phyloP scores from a whole-genome alignment of 2,888 invertebrate species.

The Orchesella flavescens region DNA sequence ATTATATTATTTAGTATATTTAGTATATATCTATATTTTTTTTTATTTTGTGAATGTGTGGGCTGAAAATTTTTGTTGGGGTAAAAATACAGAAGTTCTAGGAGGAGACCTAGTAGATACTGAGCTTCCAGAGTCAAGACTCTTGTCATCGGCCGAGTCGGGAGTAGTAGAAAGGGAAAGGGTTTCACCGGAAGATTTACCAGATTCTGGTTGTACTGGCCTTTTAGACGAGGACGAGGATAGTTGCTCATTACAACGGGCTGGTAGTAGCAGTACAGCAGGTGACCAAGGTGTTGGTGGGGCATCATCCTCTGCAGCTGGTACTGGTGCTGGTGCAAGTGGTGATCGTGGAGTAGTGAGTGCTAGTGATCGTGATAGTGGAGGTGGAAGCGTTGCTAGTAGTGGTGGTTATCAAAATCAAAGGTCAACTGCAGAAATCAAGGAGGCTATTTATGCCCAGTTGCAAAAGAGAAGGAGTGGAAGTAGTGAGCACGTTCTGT shows the following conservation, averaged over 20 bases:
- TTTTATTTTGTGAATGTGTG: constrained; percentile 54
- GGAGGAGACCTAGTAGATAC: constrained; percentile 60
- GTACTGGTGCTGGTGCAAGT: constrained; percentile 27
- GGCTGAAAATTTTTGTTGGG: constrained; percentile 51
- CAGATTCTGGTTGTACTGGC: constrained; percentile 69
- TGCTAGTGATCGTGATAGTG: constrained; percentile 57
- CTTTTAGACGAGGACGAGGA: constrained; percentile 67
- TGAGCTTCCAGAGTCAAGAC: constrained; percentile 60
- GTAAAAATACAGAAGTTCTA: constrained; percentile 51
- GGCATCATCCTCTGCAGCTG: constrained; percentile 27
- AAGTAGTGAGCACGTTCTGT: constrained; percentile 31
- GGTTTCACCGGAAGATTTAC: constrained; percentile 62
- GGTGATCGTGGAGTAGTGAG: constrained; percentile 28
- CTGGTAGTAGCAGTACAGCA: constrained; percentile 54
- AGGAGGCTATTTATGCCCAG: constrained; percentile 37
- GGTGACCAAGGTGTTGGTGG: constrained; percentile 42
- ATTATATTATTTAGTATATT: no score
- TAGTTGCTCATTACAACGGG: constrained; percentile 57
- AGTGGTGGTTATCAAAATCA: constrained; percentile 47
- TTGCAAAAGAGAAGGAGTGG: constrained; percentile 46
- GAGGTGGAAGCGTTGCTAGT: constrained; percentile 57
- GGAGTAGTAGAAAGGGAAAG: constrained; percentile 44
- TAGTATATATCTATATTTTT: constrained; percentile 9
- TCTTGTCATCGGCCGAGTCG: constrained; percentile 46
- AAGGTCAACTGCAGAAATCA: constrained; percentile 43